These are phyloP conservation scores for Neosilurus mollespiculum DNA, from an alignment of 2,797 vertebrate species.

Conservation along the genomic window DNA sequence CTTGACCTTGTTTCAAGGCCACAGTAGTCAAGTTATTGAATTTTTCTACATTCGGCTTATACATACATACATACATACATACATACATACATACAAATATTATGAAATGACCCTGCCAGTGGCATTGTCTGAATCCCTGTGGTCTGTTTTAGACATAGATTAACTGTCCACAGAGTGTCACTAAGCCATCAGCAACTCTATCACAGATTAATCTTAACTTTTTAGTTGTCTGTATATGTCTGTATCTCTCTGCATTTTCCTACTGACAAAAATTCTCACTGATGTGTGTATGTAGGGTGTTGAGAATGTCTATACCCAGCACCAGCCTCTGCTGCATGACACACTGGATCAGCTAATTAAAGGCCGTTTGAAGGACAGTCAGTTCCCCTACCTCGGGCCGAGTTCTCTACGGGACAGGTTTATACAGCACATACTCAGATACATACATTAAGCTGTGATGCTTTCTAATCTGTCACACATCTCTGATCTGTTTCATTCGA, in stretches of 20 bases:
- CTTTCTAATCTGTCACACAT: neutral
- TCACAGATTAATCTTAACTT: neutral
- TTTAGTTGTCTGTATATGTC: neutral
- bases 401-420: slow-evolving; percentile 92
- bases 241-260: neutral
- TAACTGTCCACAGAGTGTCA: neutral
- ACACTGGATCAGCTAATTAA: slow-evolving; percentile 95
- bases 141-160: neutral
- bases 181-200: too few species aligned
- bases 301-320: slow-evolving; percentile 93
- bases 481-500: slow-evolving; percentile 15
- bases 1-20: too few species aligned
- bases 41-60: too few species aligned
- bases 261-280: neutral
- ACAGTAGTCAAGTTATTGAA: too few species aligned
- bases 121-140: too few species aligned
- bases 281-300: slow-evolving; percentile 76
- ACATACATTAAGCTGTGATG: neutral
- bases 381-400: slow-evolving; percentile 92
- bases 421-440: slow-evolving; percentile 19
- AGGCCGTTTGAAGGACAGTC: slow-evolving; percentile 90
- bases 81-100: too few species aligned
- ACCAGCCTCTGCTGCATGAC: slow-evolving; percentile 90
- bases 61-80: too few species aligned
- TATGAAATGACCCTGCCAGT: too few species aligned